Evolutionary conservation across 1,140 invertebrate species (phyloP).

Genomic region (Drosophila fuyamai): DNA sequence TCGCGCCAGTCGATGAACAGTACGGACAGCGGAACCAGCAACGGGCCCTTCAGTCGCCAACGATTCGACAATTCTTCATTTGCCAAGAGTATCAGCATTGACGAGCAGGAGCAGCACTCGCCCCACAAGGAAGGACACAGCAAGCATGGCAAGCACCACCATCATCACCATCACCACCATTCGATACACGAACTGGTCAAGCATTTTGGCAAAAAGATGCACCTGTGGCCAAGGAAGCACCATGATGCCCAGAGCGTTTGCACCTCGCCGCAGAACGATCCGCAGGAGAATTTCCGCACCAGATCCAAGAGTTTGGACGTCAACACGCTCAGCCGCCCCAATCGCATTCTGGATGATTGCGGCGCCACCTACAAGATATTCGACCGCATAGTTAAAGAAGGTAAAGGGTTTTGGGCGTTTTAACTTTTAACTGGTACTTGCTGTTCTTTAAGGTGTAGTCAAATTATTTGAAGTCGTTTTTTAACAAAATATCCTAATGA

Average conservation of each 20-base stretch:
- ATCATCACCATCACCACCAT: conserved; percentile 86
- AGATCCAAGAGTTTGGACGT: conserved; percentile 92
- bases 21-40: conserved; percentile 46
- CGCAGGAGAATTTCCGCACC: conserved; percentile 88
- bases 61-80: conserved; percentile 87
- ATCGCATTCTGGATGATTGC: conserved; percentile 88
- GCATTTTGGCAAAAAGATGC: conserved; percentile 89
- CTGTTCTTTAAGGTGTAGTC: conserved; percentile 37
- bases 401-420: conserved; percentile 84
- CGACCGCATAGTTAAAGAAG: conserved; percentile 92
- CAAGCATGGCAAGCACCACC: conserved; percentile 73
- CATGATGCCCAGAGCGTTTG: conserved; percentile 85
- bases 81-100: conserved; percentile 85
- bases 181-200: conserved; percentile 90
- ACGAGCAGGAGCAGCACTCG: conserved; percentile 59
- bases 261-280: conserved; percentile 85
- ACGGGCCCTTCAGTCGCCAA: conserved; percentile 48
- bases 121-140: conserved; percentile 71
- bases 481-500: background rate
- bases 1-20: conserved; percentile 61
- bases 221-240: conserved; percentile 87
- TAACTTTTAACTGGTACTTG: conserved; percentile 62
- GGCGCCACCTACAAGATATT: conserved; percentile 93
- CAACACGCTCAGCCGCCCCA: conserved; percentile 85
- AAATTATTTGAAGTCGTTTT: no score